Evolutionary conservation across 2,797 vertebrate species (phyloP).

Genomic region (Pangasius djambal): DNA sequence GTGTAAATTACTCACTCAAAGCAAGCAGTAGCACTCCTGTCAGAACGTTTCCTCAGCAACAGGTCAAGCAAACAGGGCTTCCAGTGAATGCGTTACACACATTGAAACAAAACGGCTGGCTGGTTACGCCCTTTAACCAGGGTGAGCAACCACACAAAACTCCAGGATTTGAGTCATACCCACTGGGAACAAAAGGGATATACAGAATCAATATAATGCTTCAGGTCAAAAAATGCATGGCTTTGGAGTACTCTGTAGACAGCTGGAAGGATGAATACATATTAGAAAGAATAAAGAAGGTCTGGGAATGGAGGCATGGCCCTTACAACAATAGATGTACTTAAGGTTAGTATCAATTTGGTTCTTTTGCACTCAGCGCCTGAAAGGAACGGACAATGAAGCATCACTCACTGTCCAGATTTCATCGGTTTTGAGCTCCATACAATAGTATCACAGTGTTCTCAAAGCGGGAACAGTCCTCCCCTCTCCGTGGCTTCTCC

Average conservation of each 20-base stretch:
- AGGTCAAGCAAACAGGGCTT: conserved; percentile 64
- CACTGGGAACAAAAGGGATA: conserved; percentile 4
- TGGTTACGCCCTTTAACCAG: conserved; percentile 45
- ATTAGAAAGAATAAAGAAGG: background rate
- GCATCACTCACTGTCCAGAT: background rate
- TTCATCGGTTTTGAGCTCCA: conserved; percentile 4
- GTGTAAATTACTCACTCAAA: conserved; percentile 34
- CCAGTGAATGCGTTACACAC: conserved; percentile 58
- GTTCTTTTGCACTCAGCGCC: background rate
- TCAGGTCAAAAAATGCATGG: conserved; percentile 10
- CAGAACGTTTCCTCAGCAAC: conserved; percentile 63
- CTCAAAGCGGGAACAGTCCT: conserved; percentile 30
- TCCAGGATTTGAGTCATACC: conserved; percentile 33
- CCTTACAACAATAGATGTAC: conserved; percentile 6
- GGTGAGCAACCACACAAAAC: conserved; percentile 52
- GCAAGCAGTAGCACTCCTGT: conserved; percentile 47
- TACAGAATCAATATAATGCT: background rate
- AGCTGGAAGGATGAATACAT: background rate
- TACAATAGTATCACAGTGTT: conserved; percentile 7
- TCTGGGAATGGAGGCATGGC: background rate
- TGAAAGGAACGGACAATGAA: conserved; percentile 6
- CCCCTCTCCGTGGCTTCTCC: conserved; percentile 35
- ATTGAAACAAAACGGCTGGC: conserved; percentile 55
- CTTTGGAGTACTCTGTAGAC: background rate
- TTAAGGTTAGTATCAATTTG: background rate